Percentiles rank a stretch among this genome's conserved stretches.
Conservation (phyloP, 2,797 vertebrate species). For the Epinephelus malabaricus region DNA sequence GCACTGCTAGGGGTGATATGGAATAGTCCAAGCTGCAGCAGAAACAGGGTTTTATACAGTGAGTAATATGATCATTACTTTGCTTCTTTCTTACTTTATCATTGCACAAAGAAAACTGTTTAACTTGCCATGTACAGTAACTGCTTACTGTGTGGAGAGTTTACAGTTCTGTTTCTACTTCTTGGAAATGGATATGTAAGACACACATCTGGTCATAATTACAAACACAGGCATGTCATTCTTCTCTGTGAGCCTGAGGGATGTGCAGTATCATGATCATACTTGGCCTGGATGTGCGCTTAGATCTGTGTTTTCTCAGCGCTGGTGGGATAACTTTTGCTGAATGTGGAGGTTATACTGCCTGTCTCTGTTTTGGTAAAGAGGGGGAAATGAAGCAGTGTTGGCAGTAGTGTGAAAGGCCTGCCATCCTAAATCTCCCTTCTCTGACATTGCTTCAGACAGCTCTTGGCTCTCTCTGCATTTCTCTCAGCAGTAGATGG, state of each 20-base stretch:
- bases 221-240: conserved; percentile 34
- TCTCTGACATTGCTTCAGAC: conserved; percentile 43
- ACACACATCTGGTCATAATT: conserved; percentile 53
- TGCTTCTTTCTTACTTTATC: not conserved
- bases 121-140: not conserved
- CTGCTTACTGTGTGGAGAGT: not conserved
- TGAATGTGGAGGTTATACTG: conserved; percentile 19
- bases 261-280: conserved; percentile 20
- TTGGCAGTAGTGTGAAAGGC: conserved; percentile 51
- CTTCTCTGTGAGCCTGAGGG: conserved; percentile 9
- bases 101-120: not conserved
- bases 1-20: not conserved
- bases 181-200: conserved; percentile 11
- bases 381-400: conserved; percentile 30
- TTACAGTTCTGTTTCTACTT: conserved; percentile 4
- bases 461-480: conserved; percentile 22
- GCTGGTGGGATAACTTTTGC: conserved; percentile 7
- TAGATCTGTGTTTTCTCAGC: conserved; percentile 21
- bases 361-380: conserved; percentile 23
- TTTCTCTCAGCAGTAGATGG: conserved; percentile 20
- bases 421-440: conserved; percentile 56
- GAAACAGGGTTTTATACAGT: conserved; percentile 68
- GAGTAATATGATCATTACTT: conserved; percentile 40
- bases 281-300: conserved; percentile 26
- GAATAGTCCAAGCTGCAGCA: not conserved